phyloP scores from a whole-genome alignment of 2,888 invertebrate species.

The Drosophila gaucha region DNA sequence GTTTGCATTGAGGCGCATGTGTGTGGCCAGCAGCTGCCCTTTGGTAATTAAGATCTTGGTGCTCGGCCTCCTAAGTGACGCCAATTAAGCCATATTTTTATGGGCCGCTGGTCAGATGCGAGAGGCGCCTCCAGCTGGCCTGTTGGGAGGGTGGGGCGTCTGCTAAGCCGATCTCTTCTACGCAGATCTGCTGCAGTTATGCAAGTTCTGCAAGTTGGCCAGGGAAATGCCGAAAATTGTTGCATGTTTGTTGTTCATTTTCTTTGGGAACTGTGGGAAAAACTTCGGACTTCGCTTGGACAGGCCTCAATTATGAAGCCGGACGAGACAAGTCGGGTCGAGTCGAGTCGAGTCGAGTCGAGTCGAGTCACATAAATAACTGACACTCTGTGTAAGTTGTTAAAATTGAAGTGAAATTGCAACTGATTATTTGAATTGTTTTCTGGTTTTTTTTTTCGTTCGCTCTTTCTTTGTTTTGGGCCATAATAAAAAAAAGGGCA shows the following conservation, averaged over 20 bases:
- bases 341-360: conserved; percentile 6
- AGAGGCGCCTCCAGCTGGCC: conserved; percentile 2
- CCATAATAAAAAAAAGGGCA: conserved; percentile 55
- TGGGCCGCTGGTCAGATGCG: conserved; percentile 38
- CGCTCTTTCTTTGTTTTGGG: conserved; percentile 7
- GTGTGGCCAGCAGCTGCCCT: conserved; percentile 33
- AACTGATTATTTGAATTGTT: conserved; percentile 63
- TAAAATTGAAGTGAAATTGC: conserved; percentile 73
- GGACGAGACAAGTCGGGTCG: conserved; percentile 29
- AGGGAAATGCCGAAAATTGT: conserved; percentile 36
- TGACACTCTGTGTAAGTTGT: conserved; percentile 64
- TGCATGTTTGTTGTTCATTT: conserved; percentile 38
- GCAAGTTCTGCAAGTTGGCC: conserved; percentile 57
- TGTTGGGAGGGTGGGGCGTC: conserved; percentile 2
- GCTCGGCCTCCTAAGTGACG: conserved; percentile 69
- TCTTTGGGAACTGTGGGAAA: conserved; percentile 46
- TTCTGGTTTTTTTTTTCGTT: conserved; percentile 4
- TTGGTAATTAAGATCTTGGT: conserved; percentile 66
- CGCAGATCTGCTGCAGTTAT: conserved; percentile 48
- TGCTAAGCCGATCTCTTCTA: neutral
- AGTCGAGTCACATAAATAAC: conserved; percentile 59
- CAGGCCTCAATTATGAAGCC: conserved; percentile 55
- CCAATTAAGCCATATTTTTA: conserved; percentile 70
- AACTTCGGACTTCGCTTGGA: conserved; percentile 27
- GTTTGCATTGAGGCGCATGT: neutral